Evolutionary conservation across 2,888 invertebrate species (phyloP), one percentile per base, ranked within the genome.

Genomic region (Acanthopleura granulata): DNA sequence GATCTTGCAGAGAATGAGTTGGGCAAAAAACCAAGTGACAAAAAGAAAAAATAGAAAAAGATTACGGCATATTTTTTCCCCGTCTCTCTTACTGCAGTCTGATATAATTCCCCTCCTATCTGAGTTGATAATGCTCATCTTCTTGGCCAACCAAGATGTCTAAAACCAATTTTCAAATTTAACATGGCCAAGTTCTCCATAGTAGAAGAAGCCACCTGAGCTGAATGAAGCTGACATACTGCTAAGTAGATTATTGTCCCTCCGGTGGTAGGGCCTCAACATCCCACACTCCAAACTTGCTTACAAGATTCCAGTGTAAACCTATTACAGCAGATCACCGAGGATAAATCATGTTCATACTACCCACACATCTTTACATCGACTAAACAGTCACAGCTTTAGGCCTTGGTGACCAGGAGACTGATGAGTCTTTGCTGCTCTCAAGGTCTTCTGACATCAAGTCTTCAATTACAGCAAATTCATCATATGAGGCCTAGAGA

Each of bases 111-210:
- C n/a, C 40, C 66, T 27, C 29, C 22, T 66, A 22, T 66, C 66
- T 16, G 27, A 27, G 66, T 27, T 27, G 66, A 66, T 66, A 66
- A 66, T 66, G 25, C 66, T 66, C 29, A 66, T 22, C 66, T 27
- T 15, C 66, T 66, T 15, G 66, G 29, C 22, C 22, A 27, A 15
- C 22, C 29, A 27, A 66, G 66, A 27, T 27, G 66, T 27, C 66
- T 66, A 27, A 66, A 66, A 66, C 66, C 66, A 66, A 66, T 66
- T 66, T 66, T 66, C 27, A 66, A 66, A 66, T 66, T 66, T 12
- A 66, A 66, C 66, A 66, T 27, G 66, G 16, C 66, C 22, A 6
- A 22, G 66, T 27, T 27, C 22, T 27, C 29, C 22, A 66, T 27
- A 6, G 29, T 16, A 6, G 16, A 12, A 25, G 22, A 22, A 40